These are phyloP conservation scores for Malthinus seriepunctatus DNA, from an alignment of 2,888 invertebrate species.

Conservation along the genomic window DNA sequence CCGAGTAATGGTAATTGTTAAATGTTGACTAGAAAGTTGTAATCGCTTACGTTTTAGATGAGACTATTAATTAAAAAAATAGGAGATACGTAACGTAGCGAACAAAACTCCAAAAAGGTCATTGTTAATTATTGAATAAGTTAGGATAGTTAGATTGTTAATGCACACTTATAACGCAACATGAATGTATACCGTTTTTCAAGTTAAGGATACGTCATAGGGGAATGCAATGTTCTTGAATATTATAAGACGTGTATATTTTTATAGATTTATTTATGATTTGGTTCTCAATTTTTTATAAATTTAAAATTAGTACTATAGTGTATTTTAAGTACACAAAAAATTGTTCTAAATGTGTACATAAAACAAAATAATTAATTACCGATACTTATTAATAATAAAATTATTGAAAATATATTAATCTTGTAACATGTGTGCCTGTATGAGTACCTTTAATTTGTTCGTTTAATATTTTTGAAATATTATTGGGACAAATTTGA, in stretches of 20 bases:
- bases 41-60: slow-evolving; percentile 38
- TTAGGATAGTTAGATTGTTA: slow-evolving; percentile 45
- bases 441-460: slow-evolving; percentile 1
- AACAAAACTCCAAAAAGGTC: slow-evolving; percentile 44
- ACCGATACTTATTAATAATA: not conserved
- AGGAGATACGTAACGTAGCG: slow-evolving; percentile 37
- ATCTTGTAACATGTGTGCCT: slow-evolving; percentile 3
- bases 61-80: slow-evolving; percentile 26
- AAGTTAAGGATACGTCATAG: slow-evolving; percentile 22
- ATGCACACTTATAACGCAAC: slow-evolving; percentile 39
- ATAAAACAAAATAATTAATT: not conserved
- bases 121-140: slow-evolving; percentile 55
- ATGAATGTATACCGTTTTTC: slow-evolving; percentile 43
- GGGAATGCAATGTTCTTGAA: slow-evolving; percentile 25
- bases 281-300: not conserved
- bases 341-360: not conserved
- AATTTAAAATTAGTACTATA: not conserved
- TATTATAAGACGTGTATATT: not conserved
- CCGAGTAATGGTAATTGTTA: slow-evolving; percentile 39
- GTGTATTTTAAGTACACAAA: not conserved
- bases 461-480: not conserved
- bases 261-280: not conserved
- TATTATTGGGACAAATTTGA: not conserved
- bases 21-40: slow-evolving; percentile 41
- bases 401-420: not conserved